Conservation (phyloP, 2,888 invertebrate genomes). For the Acronicta aceris region DNA sequence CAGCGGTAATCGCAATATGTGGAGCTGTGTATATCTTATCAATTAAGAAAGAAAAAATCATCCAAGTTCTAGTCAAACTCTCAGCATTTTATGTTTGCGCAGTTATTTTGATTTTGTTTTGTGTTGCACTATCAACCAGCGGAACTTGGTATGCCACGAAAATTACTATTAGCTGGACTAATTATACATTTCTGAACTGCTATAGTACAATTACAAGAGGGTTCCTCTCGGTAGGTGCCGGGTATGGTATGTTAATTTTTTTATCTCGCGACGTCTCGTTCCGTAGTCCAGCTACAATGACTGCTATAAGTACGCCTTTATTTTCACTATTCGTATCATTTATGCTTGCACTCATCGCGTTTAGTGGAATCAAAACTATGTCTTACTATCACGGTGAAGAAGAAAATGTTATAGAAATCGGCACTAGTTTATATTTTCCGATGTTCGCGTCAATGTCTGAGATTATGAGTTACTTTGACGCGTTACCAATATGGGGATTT, state of each 20-base stretch:
- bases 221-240: constrained; percentile 72
- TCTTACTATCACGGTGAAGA: constrained; percentile 82
- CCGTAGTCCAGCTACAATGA: constrained; percentile 82
- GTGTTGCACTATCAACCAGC: constrained; percentile 73
- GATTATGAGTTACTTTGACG: constrained; percentile 76
- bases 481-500: constrained; percentile 73
- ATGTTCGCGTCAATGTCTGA: constrained; percentile 76
- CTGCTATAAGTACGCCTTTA: constrained; percentile 71
- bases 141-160: constrained; percentile 78
- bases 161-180: constrained; percentile 62
- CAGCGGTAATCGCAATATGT: constrained; percentile 62
- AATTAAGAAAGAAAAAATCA: constrained; percentile 70
- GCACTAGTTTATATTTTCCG: constrained; percentile 67
- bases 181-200: constrained; percentile 56
- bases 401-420: constrained; percentile 75
- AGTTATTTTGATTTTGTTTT: constrained; percentile 70
- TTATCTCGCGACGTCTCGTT: constrained; percentile 75
- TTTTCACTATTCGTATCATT: constrained; percentile 68
- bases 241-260: constrained; percentile 74
- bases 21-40: constrained; percentile 70
- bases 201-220: constrained; percentile 66
- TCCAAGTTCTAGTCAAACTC: constrained; percentile 68
- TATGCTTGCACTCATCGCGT: constrained; percentile 70
- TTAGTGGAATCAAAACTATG: constrained; percentile 79
- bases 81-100: constrained; percentile 64